Conservation (phyloP, 2,888 invertebrate genomes). For the Sesia apiformis region DNA sequence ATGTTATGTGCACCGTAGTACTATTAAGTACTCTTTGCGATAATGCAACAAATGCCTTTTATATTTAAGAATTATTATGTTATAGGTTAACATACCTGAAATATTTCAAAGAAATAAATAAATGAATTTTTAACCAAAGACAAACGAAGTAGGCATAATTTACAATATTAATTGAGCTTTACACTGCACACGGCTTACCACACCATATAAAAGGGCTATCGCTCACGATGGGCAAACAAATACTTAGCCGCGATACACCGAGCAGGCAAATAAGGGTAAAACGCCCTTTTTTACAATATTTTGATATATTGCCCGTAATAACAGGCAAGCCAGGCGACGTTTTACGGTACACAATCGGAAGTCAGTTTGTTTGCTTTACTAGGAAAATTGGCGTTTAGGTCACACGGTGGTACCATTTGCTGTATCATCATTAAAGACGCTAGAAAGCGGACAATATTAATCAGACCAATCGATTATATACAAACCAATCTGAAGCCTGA, state of each 20-base stretch:
- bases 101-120: too few relatives aligned
- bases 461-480: not conserved
- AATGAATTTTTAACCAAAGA: too few relatives aligned
- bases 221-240: conserved; percentile 23
- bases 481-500: too few relatives aligned
- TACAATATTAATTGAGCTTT: too few relatives aligned
- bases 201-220: conserved; percentile 8
- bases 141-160: too few relatives aligned
- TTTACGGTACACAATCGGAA: conserved; percentile 60
- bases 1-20: too few relatives aligned
- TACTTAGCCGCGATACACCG: conserved; percentile 16
- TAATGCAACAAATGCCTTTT: too few relatives aligned
- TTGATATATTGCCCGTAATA: conserved; percentile 70
- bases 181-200: not conserved
- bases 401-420: conserved; percentile 14
- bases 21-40: too few relatives aligned
- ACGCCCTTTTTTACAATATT: conserved; percentile 57
- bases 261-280: conserved; percentile 46
- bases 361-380: conserved; percentile 43
- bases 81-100: too few relatives aligned
- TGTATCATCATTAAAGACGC: not conserved
- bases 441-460: not conserved
- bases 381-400: conserved; percentile 36
- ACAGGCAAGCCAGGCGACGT: conserved; percentile 35
- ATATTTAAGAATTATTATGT: too few relatives aligned